A percentile compares a stretch with the other conserved stretches of the same genome.
phyloP scores from a whole-genome alignment of 2,797 vertebrate species.

The Clarias laeviceps region DNA sequence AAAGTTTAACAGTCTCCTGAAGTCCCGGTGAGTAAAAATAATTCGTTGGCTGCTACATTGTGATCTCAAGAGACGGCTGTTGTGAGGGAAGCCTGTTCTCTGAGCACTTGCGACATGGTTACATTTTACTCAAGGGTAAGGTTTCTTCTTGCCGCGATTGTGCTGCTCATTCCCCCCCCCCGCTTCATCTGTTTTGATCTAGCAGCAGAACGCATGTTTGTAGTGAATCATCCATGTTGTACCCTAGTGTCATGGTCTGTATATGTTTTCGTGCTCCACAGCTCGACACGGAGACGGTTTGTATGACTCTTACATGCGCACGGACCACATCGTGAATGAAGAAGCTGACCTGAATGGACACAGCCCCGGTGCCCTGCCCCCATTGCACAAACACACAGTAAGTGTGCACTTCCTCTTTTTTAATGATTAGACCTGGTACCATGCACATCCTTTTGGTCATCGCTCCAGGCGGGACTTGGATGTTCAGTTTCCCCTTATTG shows the following conservation, averaged over 20 bases:
- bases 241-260: background rate
- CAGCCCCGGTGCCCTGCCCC: constrained; percentile 83
- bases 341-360: constrained; percentile 78
- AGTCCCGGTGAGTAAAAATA: constrained; percentile 55
- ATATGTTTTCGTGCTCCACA: constrained; percentile 58
- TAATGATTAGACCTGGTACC: background rate
- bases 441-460: constrained; percentile 23
- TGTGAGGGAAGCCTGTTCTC: constrained; percentile 54
- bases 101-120: constrained; percentile 69
- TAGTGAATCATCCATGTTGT: background rate
- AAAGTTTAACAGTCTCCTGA: constrained; percentile 54
- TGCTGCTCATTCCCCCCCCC: background rate
- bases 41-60: constrained; percentile 37
- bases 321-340: constrained; percentile 89
- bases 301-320: constrained; percentile 96
- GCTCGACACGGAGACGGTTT: constrained; percentile 89
- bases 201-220: background rate
- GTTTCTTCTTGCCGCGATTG: background rate
- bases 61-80: constrained; percentile 60
- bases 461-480: background rate
- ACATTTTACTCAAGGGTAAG: constrained; percentile 56
- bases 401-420: constrained; percentile 67
- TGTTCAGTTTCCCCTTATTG: constrained; percentile 1
- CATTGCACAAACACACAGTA: constrained; percentile 87
- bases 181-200: background rate